Evolutionary conservation across 2,888 invertebrate genomes (phyloP).

Genomic region (Ormia ochracea): DNA sequence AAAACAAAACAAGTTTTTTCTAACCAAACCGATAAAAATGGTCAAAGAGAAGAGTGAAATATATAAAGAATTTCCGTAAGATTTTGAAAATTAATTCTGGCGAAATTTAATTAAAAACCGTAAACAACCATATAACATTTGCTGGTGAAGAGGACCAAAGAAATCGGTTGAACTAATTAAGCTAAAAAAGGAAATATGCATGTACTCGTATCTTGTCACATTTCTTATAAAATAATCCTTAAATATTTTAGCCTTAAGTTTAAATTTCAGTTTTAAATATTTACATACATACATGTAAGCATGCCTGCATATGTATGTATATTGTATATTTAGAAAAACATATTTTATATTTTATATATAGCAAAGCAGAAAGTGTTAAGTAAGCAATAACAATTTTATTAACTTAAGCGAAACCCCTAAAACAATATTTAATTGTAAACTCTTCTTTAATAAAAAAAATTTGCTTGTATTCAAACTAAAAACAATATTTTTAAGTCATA

Average conservation of each 20-base stretch:
- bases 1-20: constrained; percentile 33
- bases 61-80: background rate
- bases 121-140: constrained; percentile 54
- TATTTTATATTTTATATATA: constrained; percentile 45
- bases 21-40: constrained; percentile 65
- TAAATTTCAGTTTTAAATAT: too few relatives aligned
- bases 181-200: constrained; percentile 10
- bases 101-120: constrained; percentile 15
- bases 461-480: constrained; percentile 5
- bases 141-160: constrained; percentile 77
- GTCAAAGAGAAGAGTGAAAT: constrained; percentile 42
- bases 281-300: background rate
- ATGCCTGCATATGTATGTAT: background rate
- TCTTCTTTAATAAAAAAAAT: background rate
- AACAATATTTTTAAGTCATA: background rate
- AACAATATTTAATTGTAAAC: background rate
- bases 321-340: background rate
- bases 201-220: too few relatives aligned
- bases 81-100: constrained; percentile 52
- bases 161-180: constrained; percentile 66
- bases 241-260: too few relatives aligned
- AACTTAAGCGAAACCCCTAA: constrained; percentile 35
- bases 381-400: constrained; percentile 73
- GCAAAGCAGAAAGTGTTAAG: constrained; percentile 70
- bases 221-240: too few relatives aligned